Evolutionary conservation across 2,797 vertebrate species (phyloP).

Genomic region (Acanthurus tractus): DNA sequence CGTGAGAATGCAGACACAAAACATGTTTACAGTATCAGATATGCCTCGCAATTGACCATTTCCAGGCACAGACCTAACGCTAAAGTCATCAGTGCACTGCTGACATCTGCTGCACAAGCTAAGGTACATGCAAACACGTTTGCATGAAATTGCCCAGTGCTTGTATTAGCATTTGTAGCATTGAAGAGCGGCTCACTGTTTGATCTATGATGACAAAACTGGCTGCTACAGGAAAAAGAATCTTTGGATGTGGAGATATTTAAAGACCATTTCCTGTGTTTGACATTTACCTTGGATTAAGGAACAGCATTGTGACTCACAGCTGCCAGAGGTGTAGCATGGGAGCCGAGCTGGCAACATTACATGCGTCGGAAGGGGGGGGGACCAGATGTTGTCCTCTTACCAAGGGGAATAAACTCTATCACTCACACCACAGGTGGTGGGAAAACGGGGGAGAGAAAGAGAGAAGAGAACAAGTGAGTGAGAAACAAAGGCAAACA

Average conservation of each 20-base stretch:
- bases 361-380: constrained; percentile 33
- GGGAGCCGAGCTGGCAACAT: constrained; percentile 57
- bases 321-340: constrained; percentile 72
- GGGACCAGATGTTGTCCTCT: constrained; percentile 77
- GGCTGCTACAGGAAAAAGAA: constrained; percentile 59
- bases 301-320: constrained; percentile 79
- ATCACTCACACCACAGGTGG: constrained; percentile 81
- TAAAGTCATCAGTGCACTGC: constrained; percentile 37
- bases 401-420: constrained; percentile 73
- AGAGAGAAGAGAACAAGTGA: constrained; percentile 76
- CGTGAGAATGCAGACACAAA: constrained; percentile 70
- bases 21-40: constrained; percentile 67
- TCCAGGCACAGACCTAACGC: not conserved
- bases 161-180: constrained; percentile 10
- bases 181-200: not conserved
- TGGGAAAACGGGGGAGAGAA: constrained; percentile 75
- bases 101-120: constrained; percentile 73
- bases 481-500: constrained; percentile 82
- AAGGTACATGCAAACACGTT: constrained; percentile 11
- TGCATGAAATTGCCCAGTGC: not conserved
- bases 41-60: not conserved
- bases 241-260: constrained; percentile 69
- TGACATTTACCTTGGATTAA: constrained; percentile 82
- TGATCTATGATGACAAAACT: constrained; percentile 49
- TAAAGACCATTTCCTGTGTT: constrained; percentile 78